A percentile compares a stretch with the other conserved stretches of the same genome.
Evolutionary conservation across 2,113 vertebrate genomes (phyloP).

Genomic region (Megaceryle torquata): DNA sequence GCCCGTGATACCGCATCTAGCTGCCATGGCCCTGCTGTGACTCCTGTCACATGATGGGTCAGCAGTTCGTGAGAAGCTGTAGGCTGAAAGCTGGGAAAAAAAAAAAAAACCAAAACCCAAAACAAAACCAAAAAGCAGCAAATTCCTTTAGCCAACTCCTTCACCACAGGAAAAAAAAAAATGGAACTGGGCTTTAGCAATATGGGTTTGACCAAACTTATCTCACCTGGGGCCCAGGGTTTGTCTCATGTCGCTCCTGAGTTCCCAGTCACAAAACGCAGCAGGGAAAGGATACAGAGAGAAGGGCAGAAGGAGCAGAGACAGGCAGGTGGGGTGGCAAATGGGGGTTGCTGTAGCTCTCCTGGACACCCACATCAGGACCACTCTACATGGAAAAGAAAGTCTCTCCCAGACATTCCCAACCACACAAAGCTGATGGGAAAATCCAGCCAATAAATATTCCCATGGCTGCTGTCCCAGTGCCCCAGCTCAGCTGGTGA

Average conservation of each 20-base stretch:
- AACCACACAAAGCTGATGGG: fast-evolving
- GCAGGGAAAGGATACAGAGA: background rate
- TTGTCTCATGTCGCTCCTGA: background rate
- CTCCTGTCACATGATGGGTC: conserved; percentile 28
- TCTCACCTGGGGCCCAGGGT: background rate
- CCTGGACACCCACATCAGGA: fast-evolving
- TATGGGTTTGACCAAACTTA: background rate
- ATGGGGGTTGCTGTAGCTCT: background rate
- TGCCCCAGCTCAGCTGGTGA: background rate
- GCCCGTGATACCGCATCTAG: fast-evolving
- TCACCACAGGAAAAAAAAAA: conserved; percentile 41
- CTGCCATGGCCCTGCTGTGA: fast-evolving
- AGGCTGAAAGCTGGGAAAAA: background rate
- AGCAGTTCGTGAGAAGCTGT: conserved; percentile 21
- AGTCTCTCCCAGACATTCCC: background rate
- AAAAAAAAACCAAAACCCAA: background rate
- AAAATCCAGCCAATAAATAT: background rate
- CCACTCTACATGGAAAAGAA: fast-evolving
- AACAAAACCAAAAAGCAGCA: background rate
- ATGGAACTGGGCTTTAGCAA: background rate
- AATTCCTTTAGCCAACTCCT: conserved; percentile 10
- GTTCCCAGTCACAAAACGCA: background rate
- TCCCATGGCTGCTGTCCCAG: background rate
- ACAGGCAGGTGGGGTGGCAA: background rate
- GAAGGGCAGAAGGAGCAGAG: background rate